phyloP scores from a whole-genome alignment of 2,797 vertebrate genomes.

The Melopsittacus undulatus region DNA sequence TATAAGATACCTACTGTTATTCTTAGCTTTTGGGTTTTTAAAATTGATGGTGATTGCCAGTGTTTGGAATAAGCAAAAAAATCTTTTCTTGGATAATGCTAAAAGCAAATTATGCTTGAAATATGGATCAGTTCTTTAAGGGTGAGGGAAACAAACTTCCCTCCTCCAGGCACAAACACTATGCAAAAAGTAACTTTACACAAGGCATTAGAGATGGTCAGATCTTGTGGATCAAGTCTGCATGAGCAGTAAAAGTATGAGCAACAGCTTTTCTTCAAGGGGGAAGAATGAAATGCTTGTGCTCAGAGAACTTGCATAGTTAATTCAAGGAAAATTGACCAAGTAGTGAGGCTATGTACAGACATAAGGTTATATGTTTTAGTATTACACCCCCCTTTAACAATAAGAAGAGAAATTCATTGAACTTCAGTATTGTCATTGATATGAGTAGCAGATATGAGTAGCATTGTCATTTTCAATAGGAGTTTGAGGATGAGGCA shows the following conservation, averaged over 20 bases:
- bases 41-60: neutral
- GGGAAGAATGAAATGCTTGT: neutral
- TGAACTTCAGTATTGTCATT: neutral
- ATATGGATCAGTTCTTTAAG: neutral
- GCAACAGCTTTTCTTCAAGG: neutral
- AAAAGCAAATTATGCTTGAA: neutral
- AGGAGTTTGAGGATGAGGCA: neutral
- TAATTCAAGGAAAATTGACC: neutral
- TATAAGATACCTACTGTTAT: neutral
- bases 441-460: neutral
- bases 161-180: neutral
- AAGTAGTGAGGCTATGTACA: neutral
- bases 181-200: neutral
- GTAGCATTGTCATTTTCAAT: neutral
- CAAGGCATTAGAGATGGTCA: neutral
- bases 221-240: neutral
- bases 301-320: neutral
- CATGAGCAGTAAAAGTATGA: neutral
- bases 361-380: neutral
- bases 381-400: neutral
- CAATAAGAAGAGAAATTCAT: neutral
- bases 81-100: neutral
- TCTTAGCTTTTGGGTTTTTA: neutral
- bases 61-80: neutral
- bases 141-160: neutral